Conservation (phyloP, 2,888 invertebrate species). For the Trichopria drosophilae region DNA sequence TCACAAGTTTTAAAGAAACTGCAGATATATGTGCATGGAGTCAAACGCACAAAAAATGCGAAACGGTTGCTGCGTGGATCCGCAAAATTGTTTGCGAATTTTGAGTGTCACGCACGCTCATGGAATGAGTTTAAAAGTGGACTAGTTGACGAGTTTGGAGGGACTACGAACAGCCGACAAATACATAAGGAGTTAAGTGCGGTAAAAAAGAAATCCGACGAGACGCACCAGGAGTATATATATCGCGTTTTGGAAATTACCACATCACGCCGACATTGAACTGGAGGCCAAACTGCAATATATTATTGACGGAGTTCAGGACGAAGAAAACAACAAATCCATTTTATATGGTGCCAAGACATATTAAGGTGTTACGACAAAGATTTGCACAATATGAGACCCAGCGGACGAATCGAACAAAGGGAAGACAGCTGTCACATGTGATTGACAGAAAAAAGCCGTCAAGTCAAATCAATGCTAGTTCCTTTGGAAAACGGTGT, state of each 20-base stretch:
- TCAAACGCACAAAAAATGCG: constrained; percentile 32
- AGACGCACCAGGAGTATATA: constrained; percentile 29
- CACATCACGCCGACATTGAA: no score
- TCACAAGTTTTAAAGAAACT: constrained; percentile 34
- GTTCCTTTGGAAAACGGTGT: no score
- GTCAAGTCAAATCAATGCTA: not conserved
- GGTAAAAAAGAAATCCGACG: constrained; percentile 20
- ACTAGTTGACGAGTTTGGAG: constrained; percentile 23
- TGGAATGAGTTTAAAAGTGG: constrained; percentile 29
- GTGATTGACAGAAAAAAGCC: not conserved
- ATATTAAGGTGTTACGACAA: constrained; percentile 18
- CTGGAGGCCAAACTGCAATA: no score
- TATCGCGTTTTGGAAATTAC: constrained; percentile 33
- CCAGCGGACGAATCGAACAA: no score
- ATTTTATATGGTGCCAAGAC: constrained; percentile 11
- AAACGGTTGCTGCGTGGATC: constrained; percentile 31
- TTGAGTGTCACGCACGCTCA: constrained; percentile 17
- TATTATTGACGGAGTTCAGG: no score
- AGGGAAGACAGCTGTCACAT: no score
- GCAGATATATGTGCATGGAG: constrained; percentile 29
- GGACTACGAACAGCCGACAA: constrained; percentile 21
- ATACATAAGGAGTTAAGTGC: constrained; percentile 24
- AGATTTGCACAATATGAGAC: constrained; percentile 1
- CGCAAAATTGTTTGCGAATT: constrained; percentile 33
- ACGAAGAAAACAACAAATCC: constrained; percentile 16